phyloP scores from a whole-genome alignment of 2,797 vertebrate genomes.

The Scyliorhinus canicula region DNA sequence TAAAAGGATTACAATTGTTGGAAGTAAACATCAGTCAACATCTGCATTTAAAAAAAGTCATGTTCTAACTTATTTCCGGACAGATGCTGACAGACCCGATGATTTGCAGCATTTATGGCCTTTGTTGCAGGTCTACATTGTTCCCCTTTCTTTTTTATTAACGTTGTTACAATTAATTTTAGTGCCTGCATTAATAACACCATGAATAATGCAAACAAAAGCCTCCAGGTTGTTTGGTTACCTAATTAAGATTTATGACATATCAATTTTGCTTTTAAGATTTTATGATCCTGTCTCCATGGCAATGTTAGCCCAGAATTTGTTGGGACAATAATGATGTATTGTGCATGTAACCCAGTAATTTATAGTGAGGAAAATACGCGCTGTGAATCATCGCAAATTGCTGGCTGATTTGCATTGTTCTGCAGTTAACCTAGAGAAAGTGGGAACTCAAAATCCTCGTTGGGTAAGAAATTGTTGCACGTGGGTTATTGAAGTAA shows the following conservation, averaged over 20 bases:
- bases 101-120: neutral
- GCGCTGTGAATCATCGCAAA: neutral
- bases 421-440: neutral
- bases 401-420: neutral
- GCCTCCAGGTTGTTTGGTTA: neutral
- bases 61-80: neutral
- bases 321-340: neutral
- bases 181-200: neutral
- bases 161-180: neutral
- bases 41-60: neutral
- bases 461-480: neutral
- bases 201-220: neutral
- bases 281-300: neutral
- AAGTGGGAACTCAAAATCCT: neutral
- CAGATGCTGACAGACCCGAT: neutral
- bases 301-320: neutral
- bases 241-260: neutral
- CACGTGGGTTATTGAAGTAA: neutral
- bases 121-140: neutral
- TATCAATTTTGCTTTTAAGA: neutral
- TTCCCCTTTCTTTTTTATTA: neutral
- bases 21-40: neutral
- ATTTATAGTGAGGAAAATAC: neutral
- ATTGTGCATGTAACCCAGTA: neutral
- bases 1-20: neutral